These are phyloP conservation scores for Pleuronectes platessa DNA, from an alignment of 2,113 vertebrate species.

Conservation along the genomic window DNA sequence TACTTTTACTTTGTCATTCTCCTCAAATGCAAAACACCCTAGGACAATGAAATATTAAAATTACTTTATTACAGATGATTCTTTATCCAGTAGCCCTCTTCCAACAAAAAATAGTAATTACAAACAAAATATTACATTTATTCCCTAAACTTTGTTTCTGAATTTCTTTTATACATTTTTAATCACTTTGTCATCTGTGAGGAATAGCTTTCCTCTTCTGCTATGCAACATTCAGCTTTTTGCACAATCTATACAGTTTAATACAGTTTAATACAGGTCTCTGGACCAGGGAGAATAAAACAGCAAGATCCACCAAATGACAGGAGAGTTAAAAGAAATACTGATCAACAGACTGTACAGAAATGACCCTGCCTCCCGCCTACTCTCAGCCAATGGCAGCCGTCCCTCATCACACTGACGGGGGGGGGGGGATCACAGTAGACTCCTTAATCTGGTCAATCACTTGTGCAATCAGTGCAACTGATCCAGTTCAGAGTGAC, in stretches of 20 bases:
- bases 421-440: conserved; percentile 62
- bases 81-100: conserved; percentile 97
- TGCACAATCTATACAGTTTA: conserved; percentile 99
- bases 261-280: conserved; percentile 98
- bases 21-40: conserved; percentile 28
- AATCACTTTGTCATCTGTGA: conserved; percentile 75
- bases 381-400: conserved; percentile 57
- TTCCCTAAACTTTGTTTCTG: conserved; percentile 84
- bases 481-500: conserved; percentile 74
- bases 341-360: conserved; percentile 95
- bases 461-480: conserved; percentile 79
- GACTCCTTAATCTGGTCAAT: conserved; percentile 69
- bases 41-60: conserved; percentile 90
- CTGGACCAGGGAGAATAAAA: conserved; percentile 85
- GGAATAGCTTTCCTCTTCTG: conserved; percentile 78
- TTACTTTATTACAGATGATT: conserved; percentile 99
- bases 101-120: conserved; percentile 98
- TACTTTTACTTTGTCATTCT: no score
- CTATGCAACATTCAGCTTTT: conserved; percentile 91
- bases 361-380: conserved; percentile 69
- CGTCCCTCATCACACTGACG: conserved; percentile 35
- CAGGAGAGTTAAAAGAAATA: conserved; percentile 86
- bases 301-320: conserved; percentile 75
- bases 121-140: conserved; percentile 99
- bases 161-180: conserved; percentile 80